Base-by-base conservation (phyloP, 2,888 invertebrate species). In the Autographa gamma region DNA sequence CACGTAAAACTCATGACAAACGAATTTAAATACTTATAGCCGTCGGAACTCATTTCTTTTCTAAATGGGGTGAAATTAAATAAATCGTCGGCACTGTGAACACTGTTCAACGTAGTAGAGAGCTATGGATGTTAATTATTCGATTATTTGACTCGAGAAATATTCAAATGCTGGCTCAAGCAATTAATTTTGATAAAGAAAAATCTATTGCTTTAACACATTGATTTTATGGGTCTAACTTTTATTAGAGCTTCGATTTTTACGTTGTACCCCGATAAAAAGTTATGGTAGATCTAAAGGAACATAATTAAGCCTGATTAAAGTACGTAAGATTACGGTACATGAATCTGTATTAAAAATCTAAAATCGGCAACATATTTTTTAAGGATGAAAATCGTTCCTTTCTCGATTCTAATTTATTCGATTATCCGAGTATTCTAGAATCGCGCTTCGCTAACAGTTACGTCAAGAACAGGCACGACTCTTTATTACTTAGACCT, bases 31-130 rank as follows among this genome's bases (percentile, higher is more conserved):
- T 48, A 43, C 34, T 69, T 56, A 64, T 65, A 61, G 41, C 62
- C 60, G 68, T 71, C 16, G 65, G 32, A 68, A 74, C 68, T 69
- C 60, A 43, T 62, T 74, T 72, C 63, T 58, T 67, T 11, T 16
- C 25, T 18, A 65, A 78, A 82, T 75, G 66, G 61, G 60, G 43
- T 11, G n/a, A 43, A 75, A 71, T 79, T 67, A 72, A 68, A 71
- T 63, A 63, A 73, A 77, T 74, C 63, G 48, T 31, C 11, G 19
- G 25, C 16, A 59, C 31, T 59, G 7, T 31, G 16, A n/a, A 16
- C n/a, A 43, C 48, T 19, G 59, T 63, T 52, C 25, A 78, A 66
- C 16, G 60, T 14, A 18, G 48, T 16, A n/a, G n/a, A 14, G n/a
- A 54, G 19, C 19, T 11, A 25, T 56, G 54, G 54, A 19, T 56